Evolutionary conservation across 2,113 vertebrate genomes (phyloP), one percentile per base, ranked within the genome.

Genomic region (Eclectus roratus): DNA sequence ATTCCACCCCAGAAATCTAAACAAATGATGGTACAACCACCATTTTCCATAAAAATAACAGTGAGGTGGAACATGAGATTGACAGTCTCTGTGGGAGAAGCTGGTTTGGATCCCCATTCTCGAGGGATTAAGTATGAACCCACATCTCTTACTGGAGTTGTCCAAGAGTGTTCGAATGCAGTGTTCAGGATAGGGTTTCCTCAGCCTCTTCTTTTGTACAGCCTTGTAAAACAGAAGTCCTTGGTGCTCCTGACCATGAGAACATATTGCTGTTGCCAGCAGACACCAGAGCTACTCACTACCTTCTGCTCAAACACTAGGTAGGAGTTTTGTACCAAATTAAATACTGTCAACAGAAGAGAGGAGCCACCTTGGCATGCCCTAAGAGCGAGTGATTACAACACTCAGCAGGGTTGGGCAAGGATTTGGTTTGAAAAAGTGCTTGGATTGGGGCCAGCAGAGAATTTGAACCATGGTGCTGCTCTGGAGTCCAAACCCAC

Each of bases 181-280:
- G 9, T 39, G 2, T 65, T 63, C 65, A 49, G 73, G 17, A 6
- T 4, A 28, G 46, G 33, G 13, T 60, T 66, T 35, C 25, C 18
- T 85, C 25, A 49, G 2, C 49, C 23, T 56, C 37, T 73, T 61
- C 3, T 61, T 39, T 73, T 13, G 9, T 61, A n/a, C 31, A 66
- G 5, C 20, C 11, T 63, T 27, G 41, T 64, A 49, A 88, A 85
- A 24, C 25, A 49, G 52, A 21, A 65, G 35, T 27, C 37, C 21
- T 5, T 4, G 11, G 13, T 27, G 27, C 29, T 77, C 0, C 33
- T 65, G 33, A 46, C 13, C 9, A 1, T 3, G 7, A 63, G 73
- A 87, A 19, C 8, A 31, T 56, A 2, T 23, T 0, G 0, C 31
- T 1, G 2, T 1, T 52, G 77, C 63, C 83, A 56, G 68, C 49